Evolutionary conservation across 1,140 invertebrate genomes (phyloP), one percentile per base, ranked within the genome.

Genomic region (Cydia strobilella): DNA sequence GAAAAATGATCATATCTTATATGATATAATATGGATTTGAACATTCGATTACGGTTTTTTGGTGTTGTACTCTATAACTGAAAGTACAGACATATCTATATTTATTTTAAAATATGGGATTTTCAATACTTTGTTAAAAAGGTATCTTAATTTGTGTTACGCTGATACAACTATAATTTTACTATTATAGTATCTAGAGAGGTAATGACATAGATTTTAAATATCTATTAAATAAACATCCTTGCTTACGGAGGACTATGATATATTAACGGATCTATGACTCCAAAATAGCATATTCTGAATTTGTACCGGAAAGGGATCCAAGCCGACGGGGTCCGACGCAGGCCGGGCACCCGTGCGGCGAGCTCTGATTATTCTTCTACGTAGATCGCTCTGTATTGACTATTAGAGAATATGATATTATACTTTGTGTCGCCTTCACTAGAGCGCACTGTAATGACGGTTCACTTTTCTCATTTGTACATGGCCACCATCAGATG

Each of bases 401-500:
- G 82, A 90, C 90, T 92, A 92, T 92, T 91, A 91, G 90, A 92
- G 83, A 89, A 88, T 92, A 90, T 89, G 86, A 82, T 80, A 84
- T 85, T 90, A 90, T 90, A 92, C 79, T 92, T 86, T 91, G 83
- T 89, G 84, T 88, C 73, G 79, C 78, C 82, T 88, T 84, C 78
- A 80, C 83, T 83, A 81, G 80, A 74, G 75, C 76, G 63, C 82
- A 74, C 48, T 83, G 82, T 85, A 84, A 91, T 86, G 86, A 83
- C 89, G 80, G 73, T 85, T 85, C 90, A 90, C 89, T 90, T 75
- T 87, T 77, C 80, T 82, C 77, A 92, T 92, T 93, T 93, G 91
- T 93, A 93, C 91, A 90, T 91, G 86, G 85, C 75, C 90, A 91
- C 85, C 91, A 93, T 93, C 91, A 93, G 91, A 93, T 93, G 91